A percentile compares a stretch with the other conserved stretches of the same genome.
phyloP scores from a whole-genome alignment of 2,113 vertebrate species.

The Hypomesus transpacificus region DNA sequence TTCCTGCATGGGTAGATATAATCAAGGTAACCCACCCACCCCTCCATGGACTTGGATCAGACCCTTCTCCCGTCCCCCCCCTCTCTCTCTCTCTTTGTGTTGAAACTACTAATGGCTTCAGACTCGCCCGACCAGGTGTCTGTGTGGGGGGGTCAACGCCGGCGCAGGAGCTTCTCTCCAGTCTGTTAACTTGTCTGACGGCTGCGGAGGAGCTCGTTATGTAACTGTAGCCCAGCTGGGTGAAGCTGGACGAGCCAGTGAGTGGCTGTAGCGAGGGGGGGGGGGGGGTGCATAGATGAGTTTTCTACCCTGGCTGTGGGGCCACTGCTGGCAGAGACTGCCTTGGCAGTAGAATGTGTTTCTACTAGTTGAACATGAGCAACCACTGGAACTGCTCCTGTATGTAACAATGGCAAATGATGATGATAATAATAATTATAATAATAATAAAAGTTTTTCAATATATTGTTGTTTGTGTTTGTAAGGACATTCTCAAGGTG shows the following conservation, averaged over 20 bases:
- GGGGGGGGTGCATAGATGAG: slow-evolving; percentile 8
- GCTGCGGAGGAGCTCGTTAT: not conserved
- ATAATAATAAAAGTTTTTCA: slow-evolving; percentile 48
- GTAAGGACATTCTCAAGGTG: not conserved
- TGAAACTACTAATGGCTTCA: slow-evolving; percentile 38
- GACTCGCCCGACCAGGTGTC: slow-evolving; percentile 1
- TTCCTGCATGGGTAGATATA: slow-evolving; percentile 57
- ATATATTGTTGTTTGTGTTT: slow-evolving; percentile 5
- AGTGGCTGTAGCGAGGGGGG: not conserved
- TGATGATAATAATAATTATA: no score
- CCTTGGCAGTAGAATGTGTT: slow-evolving; percentile 36
- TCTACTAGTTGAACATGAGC: slow-evolving; percentile 43
- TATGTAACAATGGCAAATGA: slow-evolving; percentile 41
- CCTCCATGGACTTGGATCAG: slow-evolving; percentile 32
- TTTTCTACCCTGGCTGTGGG: slow-evolving; percentile 41
- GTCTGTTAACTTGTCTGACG: not conserved
- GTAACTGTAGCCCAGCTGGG: slow-evolving; percentile 19
- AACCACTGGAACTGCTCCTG: slow-evolving; percentile 47
- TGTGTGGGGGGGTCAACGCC: no score
- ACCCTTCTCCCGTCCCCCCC: slow-evolving; percentile 3
- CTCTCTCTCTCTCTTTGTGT: slow-evolving; percentile 27
- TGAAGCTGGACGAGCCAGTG: not conserved
- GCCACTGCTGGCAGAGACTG: slow-evolving; percentile 20
- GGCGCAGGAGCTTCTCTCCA: not conserved
- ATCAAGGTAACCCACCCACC: slow-evolving; percentile 35